These are phyloP conservation scores for Hoplodrina blanda DNA, from an alignment of 2,888 invertebrate species.

Conservation along the genomic window DNA sequence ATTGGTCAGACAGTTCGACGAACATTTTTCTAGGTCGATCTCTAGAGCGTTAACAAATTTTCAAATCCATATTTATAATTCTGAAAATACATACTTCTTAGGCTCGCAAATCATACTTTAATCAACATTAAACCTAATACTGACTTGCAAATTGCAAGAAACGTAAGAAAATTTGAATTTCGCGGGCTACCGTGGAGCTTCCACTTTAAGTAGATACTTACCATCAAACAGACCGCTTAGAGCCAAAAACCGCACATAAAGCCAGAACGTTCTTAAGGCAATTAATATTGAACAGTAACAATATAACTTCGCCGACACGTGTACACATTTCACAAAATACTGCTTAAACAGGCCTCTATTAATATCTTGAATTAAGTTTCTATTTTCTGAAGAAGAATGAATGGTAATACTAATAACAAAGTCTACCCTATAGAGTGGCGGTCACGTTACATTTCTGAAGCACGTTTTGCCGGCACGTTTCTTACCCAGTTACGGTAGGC, in stretches of 20 bases:
- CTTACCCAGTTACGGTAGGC: not conserved
- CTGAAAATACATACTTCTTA: no score
- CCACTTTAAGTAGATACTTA: no score
- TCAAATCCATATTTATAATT: no score
- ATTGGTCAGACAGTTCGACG: no score
- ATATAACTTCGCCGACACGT: not conserved
- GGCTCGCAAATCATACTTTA: no score
- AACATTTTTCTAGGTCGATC: no score
- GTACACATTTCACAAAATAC: not conserved
- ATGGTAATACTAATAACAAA: not conserved
- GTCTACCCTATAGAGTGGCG: not conserved
- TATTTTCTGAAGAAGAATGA: not conserved
- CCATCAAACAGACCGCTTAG: not conserved
- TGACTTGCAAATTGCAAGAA: no score
- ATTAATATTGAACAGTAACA: not conserved
- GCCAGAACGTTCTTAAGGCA: not conserved
- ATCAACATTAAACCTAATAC: no score
- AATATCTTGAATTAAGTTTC: not conserved
- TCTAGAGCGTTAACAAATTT: no score
- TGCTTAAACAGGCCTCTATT: not conserved
- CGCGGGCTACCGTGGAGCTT: no score
- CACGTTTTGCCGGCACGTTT: constrained; percentile 47
- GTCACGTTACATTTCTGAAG: constrained; percentile 35
- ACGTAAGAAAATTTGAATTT: no score
- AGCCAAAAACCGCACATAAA: not conserved